Evolutionary conservation across 2,888 invertebrate species (phyloP).

Genomic region (Amblyteles armatorius): DNA sequence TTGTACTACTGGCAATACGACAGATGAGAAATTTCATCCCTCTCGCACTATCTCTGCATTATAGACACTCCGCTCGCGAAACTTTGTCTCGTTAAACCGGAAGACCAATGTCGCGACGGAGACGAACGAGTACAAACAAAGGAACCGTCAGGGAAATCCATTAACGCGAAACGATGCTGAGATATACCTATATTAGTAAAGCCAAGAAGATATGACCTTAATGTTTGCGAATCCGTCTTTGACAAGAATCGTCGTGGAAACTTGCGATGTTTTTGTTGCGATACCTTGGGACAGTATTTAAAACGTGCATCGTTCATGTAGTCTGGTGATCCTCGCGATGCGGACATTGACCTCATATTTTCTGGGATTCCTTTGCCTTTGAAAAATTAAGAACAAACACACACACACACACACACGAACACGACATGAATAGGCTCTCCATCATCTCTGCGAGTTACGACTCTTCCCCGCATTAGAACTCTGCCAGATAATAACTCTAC

Average conservation of each 20-base stretch:
- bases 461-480: no score
- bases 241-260: not conserved
- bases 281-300: no score
- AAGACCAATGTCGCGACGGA: conserved; percentile 20
- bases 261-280: not conserved
- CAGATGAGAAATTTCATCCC: conserved; percentile 10
- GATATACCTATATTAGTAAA: not conserved
- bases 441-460: no score
- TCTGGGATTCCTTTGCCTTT: no score
- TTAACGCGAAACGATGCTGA: conserved; percentile 9
- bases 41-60: not conserved
- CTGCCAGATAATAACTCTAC: no score
- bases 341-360: no score
- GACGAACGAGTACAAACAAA: conserved; percentile 14
- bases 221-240: not conserved
- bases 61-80: not conserved
- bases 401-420: no score
- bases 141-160: not conserved
- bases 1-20: not conserved
- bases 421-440: no score
- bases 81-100: conserved; percentile 29
- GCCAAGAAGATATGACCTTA: not conserved
- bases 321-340: no score
- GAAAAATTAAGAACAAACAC: no score
- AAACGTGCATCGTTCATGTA: no score